Percentiles rank a stretch among this genome's conserved stretches.
phyloP scores from a whole-genome alignment of 2,113 vertebrate genomes.

The Galemys pyrenaicus region DNA sequence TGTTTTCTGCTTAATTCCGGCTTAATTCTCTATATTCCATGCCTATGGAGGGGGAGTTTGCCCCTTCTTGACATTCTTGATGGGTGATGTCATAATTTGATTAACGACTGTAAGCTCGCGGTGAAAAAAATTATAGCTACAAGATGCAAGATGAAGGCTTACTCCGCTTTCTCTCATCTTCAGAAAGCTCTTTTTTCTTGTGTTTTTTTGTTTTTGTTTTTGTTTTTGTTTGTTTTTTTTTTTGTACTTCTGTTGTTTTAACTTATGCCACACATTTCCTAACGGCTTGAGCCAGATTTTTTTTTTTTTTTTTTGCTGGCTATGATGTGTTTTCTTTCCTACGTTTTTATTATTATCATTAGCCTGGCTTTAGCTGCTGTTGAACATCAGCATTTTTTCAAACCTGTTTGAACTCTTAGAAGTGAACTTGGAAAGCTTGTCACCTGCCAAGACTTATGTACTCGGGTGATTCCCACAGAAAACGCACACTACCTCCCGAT shows the following conservation, averaged over 20 bases:
- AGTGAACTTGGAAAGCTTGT: slow-evolving; percentile 64
- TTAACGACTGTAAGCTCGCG: background rate
- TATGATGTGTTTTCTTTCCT: background rate
- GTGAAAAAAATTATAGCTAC: background rate
- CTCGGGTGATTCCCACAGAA: slow-evolving; percentile 55
- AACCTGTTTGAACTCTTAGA: slow-evolving; percentile 54
- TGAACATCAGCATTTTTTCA: background rate
- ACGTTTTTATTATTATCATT: background rate
- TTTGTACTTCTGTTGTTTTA: background rate
- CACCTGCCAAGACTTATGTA: slow-evolving; percentile 58
- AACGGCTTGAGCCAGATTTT: background rate
- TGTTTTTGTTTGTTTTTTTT: background rate
- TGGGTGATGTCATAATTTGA: background rate
- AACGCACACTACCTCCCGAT: slow-evolving; percentile 31
- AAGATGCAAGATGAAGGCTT: background rate
- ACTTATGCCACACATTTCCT: background rate
- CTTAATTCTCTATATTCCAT: background rate
- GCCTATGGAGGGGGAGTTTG: too few species aligned
- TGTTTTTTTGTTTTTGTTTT: background rate
- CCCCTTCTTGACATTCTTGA: background rate
- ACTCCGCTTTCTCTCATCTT: background rate
- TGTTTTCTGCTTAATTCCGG: background rate
- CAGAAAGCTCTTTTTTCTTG: background rate
- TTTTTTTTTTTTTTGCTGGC: background rate
- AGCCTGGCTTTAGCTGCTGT: background rate